These are phyloP conservation scores for Drosophila anomelani DNA, from an alignment of 2,888 invertebrate genomes.

Conservation along the genomic window DNA sequence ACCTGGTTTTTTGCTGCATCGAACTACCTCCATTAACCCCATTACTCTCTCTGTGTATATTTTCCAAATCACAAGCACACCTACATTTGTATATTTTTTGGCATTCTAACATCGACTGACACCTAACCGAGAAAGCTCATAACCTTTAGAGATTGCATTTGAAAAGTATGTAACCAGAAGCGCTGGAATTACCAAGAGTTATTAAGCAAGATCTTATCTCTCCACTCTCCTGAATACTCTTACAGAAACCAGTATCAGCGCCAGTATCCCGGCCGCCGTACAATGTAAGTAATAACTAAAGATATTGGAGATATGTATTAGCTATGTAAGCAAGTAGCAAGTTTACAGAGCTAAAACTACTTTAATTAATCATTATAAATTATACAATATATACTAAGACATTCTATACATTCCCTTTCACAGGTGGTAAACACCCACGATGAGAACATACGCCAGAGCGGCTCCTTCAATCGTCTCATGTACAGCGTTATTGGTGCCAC, in stretches of 20 bases:
- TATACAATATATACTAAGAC: background rate
- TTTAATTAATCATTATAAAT: background rate
- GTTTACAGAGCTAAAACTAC: background rate
- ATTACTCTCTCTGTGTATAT: conserved; percentile 72
- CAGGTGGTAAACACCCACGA: conserved; percentile 86
- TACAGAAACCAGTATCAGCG: conserved; percentile 84
- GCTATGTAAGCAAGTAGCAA: background rate
- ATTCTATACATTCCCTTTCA: conserved; percentile 20
- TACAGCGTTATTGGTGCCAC: conserved; percentile 94
- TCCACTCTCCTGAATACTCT: conserved; percentile 43
- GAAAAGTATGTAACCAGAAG: conserved; percentile 21
- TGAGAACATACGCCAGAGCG: conserved; percentile 95
- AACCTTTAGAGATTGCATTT: conserved; percentile 52
- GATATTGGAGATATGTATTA: background rate
- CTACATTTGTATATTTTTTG: conserved; percentile 24
- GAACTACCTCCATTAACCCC: conserved; percentile 57
- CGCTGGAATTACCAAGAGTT: conserved; percentile 16
- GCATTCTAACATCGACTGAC: conserved; percentile 59
- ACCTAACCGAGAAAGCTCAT: conserved; percentile 61
- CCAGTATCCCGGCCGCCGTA: conserved; percentile 84
- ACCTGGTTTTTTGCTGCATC: conserved; percentile 59
- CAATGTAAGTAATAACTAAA: conserved; percentile 81
- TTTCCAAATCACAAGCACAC: conserved; percentile 57
- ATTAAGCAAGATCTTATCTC: conserved; percentile 23
- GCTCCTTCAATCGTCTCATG: conserved; percentile 96